Evolutionary conservation across 1,140 invertebrate species (phyloP), one percentile per base, ranked within the genome.

Genomic region (Brachionus calyciflorus): DNA sequence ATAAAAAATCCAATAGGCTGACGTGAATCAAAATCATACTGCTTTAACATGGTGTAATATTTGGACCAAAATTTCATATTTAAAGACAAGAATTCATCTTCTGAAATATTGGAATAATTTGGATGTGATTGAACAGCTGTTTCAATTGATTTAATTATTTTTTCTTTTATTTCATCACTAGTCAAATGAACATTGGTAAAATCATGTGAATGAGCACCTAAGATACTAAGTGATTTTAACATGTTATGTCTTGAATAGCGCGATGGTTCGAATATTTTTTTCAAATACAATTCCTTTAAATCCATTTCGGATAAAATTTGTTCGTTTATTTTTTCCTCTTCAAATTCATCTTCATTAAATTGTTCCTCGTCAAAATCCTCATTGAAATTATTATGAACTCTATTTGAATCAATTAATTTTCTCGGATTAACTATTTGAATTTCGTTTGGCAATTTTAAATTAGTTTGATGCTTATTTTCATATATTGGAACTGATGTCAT

Each of bases 1-100:
- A 73, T 41, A 14, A 21, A 55, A 28, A 24, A 73, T 10, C 69
- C 51, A 7, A 73, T 37, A 17, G 69, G 46, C 28, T 37, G 24
- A 49, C 51, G 46, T 26, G 48, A 73, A 41, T 73, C 69, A 30
- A 51, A 73, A 51, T 73, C 69, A 41, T 73, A 73, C 69, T 51
- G 69, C 24, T 73, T 73, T 0, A 73, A n/a, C 46, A 73, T 73
- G 7, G 69, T 51, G 46, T 73, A 73, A 40, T 51, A 73, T 55
- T 73, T 73, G 14, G 69, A 49, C 69, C 69, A 73, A 30, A 51
- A 55, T 55, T 73, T 49, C 30, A 55, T 33, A 21, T 55, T 73
- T 17, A 73, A 19, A 24, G 17, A 9, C 26, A 73, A 51, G 41
- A 73, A 73, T 51, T 73, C 69, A 17, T 73, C 69, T 73, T 73